Evolutionary conservation across 1,140 invertebrate genomes (phyloP), one percentile per base, ranked within the genome.

Genomic region (Drosophila nigromelanica): DNA sequence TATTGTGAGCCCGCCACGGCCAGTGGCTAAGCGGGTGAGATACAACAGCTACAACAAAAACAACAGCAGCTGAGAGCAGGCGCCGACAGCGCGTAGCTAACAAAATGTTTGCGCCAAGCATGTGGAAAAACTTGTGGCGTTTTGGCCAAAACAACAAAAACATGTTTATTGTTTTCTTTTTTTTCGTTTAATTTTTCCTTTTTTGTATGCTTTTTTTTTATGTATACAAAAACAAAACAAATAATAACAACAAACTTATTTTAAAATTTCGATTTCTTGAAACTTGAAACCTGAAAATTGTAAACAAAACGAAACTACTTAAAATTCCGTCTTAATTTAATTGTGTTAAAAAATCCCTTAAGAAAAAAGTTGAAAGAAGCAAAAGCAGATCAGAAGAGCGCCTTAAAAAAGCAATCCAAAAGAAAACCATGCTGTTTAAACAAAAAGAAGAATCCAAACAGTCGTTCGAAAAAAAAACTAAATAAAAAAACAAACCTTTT

Each of bases 1-100:
- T 90, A 81, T 62, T 90, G 78, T 68, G 89, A 91, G 58, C 81
- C 82, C 35, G 90, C 90, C 45, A 89, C 90, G 10, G 90, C 90
- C 21, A 91, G 80, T 79, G 86, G 90, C 54, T 91, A 90, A 48
- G n/a, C 30, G 47, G 52, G 14, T 18, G 15, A 42, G 47, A 11
- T 35, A 8, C 5, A 58, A 2, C 12, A 8, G 6, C 14, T 30
- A 24, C 8, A 40, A 51, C 24, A 40, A 40, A n/a, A 43, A 45
- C 15, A 52, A n/a, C 10, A 62, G 0, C 33, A 63, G 68, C 60
- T 63, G 37, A 54, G 48, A 47, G 58, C 50, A 21, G 66, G 24
- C 40, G 67, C 47, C 30, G 61, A 27, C 15, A 15, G 33, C 43
- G 8, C 27, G 8, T 3, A 7, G 33, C 8, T 8, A 35, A 35